Base-by-base conservation (phyloP, 23 tunicate species). In the Clavelina lepadiformis region DNA sequence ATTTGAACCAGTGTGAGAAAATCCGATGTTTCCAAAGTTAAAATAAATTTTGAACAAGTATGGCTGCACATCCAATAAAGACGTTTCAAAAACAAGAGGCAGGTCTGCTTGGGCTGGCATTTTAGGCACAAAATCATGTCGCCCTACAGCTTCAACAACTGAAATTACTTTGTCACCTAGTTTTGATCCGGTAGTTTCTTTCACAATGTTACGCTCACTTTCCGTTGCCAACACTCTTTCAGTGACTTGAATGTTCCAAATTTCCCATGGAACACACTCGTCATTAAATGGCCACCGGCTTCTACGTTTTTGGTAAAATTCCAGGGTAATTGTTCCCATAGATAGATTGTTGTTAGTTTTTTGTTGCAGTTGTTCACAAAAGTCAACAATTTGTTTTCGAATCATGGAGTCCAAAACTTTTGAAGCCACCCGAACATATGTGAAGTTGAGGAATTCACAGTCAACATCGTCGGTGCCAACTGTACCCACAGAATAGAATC, bases 261-360 rank as follows among this genome's bases (percentile, higher is more conserved):
- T 75, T 54, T 89, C 97, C 97, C 97, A 89, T 2, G 97, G 97
- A 29, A 76, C 74, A 19, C 67, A 69, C 33, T 75, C 95, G 21
- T 86, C 91, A 23, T 58, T 45, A 65, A 77, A 81, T 0, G 76
- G 72, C 89, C 89, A 89, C 3, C 65, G 55, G 55, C 65, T 58
- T 35, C 71, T 41, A 20, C 83, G 60, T 47, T 81, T 89, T 69
- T 89, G 97, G 54, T 50, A 89, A 56, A 89, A 89, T 41, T 89
- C 89, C 20, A 89, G 30, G 3, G 83, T 81, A 31, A 89, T 75
- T 13, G 83, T 75, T 18, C 97, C 97, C 22, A 61, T 31, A 7
- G 86, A 57, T n/a, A 72, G 18, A 26, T 63, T 78, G 37, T 62
- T 53, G n/a, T 44, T 18, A 11, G 78, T 24, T 15, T 80, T 58